These are phyloP conservation scores for Lordiphosa mommai DNA, from an alignment of 1,140 invertebrate genomes.

Conservation along the genomic window DNA sequence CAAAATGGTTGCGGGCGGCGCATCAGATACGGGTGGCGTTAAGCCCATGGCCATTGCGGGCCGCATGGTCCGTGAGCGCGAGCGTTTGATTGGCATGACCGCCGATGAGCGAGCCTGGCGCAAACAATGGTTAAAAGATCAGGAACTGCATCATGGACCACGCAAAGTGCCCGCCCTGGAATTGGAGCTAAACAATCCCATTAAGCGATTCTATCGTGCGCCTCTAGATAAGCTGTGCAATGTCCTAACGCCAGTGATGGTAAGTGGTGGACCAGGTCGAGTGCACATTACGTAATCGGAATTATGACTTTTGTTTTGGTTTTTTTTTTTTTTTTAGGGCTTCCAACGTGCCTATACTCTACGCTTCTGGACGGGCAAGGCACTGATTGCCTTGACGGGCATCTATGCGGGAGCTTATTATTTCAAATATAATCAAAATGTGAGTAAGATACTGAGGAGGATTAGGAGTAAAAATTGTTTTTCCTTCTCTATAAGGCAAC, in stretches of 20 bases:
- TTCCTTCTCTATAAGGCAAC: too few relatives aligned
- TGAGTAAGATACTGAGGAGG: slow-evolving; percentile 79
- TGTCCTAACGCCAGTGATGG: slow-evolving; percentile 83
- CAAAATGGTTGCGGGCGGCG: slow-evolving; percentile 61
- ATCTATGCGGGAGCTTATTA: slow-evolving; percentile 84
- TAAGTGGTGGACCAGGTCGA: slow-evolving; percentile 72
- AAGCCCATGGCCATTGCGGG: slow-evolving; percentile 88
- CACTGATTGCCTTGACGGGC: slow-evolving; percentile 80
- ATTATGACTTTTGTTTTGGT: slow-evolving; percentile 8
- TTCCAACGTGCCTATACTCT: slow-evolving; percentile 80
- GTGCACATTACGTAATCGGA: slow-evolving; percentile 60
- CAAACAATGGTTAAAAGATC: slow-evolving; percentile 91
- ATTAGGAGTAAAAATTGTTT: too few relatives aligned
- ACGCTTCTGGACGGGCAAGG: slow-evolving; percentile 84
- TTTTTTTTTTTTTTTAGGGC: slow-evolving; percentile 81
- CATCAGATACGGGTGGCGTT: slow-evolving; percentile 82
- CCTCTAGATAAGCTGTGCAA: slow-evolving; percentile 85
- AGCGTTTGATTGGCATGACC: slow-evolving; percentile 90
- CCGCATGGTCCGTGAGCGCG: slow-evolving; percentile 86
- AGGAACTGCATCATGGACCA: slow-evolving; percentile 88
- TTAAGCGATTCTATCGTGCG: slow-evolving; percentile 86
- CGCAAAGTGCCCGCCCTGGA: slow-evolving; percentile 84
- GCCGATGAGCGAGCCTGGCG: slow-evolving; percentile 90
- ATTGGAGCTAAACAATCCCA: slow-evolving; percentile 86
- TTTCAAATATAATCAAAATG: slow-evolving; percentile 88